These are phyloP conservation scores for Otis tarda DNA, from an alignment of 2,113 vertebrate genomes.

Conservation along the genomic window DNA sequence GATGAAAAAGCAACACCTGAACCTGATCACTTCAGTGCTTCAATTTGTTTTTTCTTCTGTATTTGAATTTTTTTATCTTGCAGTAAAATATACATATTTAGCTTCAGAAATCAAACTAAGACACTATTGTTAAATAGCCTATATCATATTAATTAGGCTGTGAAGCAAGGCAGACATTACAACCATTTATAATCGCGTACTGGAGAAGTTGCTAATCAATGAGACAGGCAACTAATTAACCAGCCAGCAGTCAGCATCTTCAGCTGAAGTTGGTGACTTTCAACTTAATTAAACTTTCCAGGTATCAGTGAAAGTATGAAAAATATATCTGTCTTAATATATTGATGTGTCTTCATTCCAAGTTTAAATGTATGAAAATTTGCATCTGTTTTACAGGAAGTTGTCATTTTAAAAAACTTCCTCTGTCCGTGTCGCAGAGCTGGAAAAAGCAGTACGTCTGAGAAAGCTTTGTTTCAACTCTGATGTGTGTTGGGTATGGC, in stretches of 20 bases:
- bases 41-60: not conserved
- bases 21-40: not conserved
- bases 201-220: slow-evolving; percentile 72
- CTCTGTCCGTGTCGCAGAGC: not conserved
- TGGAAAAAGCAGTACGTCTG: not conserved
- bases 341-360: slow-evolving; percentile 35
- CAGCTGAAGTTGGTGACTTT: slow-evolving; percentile 69
- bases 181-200: slow-evolving; percentile 47
- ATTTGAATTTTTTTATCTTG: not conserved
- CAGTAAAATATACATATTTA: slow-evolving; percentile 7
- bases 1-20: not conserved
- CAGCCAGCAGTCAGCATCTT: slow-evolving; percentile 64
- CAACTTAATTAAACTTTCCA: slow-evolving; percentile 73
- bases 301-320: slow-evolving; percentile 51
- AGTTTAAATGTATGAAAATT: not conserved
- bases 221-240: slow-evolving; percentile 73
- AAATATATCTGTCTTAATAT: slow-evolving; percentile 3
- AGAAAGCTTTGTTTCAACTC: not conserved
- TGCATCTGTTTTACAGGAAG: not conserved
- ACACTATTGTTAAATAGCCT: slow-evolving; percentile 53
- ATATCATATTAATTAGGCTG: slow-evolving; percentile 68
- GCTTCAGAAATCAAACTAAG: slow-evolving; percentile 46
- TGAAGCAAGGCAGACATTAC: slow-evolving; percentile 43
- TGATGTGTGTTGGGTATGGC: not conserved
- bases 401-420: not conserved